phyloP scores from a whole-genome alignment of 2,797 vertebrate species.

The Epinephelus malabaricus region DNA sequence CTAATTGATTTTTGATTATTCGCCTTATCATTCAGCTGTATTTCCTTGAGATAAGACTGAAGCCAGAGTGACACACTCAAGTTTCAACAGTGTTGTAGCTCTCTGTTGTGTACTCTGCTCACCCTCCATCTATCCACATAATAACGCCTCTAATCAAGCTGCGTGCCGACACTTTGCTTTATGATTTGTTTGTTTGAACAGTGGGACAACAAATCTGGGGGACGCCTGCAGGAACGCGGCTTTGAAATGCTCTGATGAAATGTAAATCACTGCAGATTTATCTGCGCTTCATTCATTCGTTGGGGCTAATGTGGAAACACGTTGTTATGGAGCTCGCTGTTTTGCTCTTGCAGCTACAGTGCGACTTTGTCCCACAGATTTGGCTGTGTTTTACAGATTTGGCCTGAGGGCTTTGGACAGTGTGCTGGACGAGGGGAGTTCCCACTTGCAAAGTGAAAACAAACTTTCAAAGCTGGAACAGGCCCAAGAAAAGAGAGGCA shows the following conservation, averaged over 20 bases:
- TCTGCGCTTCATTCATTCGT: constrained; percentile 24
- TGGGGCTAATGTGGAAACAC: constrained; percentile 64
- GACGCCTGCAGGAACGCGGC: constrained; percentile 43
- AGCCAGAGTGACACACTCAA: constrained; percentile 7
- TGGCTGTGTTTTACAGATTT: constrained; percentile 28
- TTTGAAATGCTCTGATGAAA: constrained; percentile 49
- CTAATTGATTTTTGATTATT: constrained; percentile 1
- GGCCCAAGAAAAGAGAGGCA: constrained; percentile 51
- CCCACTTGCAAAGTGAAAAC: constrained; percentile 67
- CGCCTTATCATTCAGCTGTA: not conserved
- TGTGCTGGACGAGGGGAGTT: constrained; percentile 53
- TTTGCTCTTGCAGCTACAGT: constrained; percentile 30
- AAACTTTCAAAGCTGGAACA: constrained; percentile 56
- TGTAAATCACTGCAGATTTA: constrained; percentile 58
- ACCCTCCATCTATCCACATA: constrained; percentile 35
- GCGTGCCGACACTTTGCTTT: constrained; percentile 43
- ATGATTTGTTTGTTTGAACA: constrained; percentile 61
- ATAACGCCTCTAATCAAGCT: constrained; percentile 51
- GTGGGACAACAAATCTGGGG: constrained; percentile 56
- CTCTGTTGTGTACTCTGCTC: constrained; percentile 23
- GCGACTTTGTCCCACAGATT: constrained; percentile 38
- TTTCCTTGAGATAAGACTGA: constrained; percentile 10
- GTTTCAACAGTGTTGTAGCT: constrained; percentile 10
- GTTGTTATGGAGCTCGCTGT: constrained; percentile 43
- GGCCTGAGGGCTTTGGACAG: constrained; percentile 31